A percentile compares a stretch with the other conserved stretches of the same genome.
Conservation (phyloP, 2,113 vertebrate species). For the Morone saxatilis region DNA sequence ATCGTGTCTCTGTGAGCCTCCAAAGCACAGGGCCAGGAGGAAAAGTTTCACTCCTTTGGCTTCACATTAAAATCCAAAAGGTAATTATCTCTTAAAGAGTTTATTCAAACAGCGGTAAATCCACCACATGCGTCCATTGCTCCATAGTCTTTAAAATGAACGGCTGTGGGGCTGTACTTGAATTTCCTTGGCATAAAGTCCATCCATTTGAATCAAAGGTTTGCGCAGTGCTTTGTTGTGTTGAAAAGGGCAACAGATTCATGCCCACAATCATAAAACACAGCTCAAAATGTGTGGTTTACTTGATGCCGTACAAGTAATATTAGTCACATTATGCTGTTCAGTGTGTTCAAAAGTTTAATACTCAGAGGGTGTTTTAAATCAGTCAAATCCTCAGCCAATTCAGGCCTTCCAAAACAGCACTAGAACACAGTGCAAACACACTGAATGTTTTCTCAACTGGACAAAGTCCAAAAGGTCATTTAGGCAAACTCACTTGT, state of each 20-base stretch:
- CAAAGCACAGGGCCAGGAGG: slow-evolving; percentile 36
- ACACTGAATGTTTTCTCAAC: slow-evolving; percentile 45
- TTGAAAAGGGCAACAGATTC: slow-evolving; percentile 42
- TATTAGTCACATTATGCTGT: slow-evolving; percentile 44
- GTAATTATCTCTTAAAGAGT: slow-evolving; percentile 39
- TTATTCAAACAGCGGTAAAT: slow-evolving; percentile 47
- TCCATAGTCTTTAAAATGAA: slow-evolving; percentile 54
- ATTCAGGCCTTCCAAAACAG: slow-evolving; percentile 27
- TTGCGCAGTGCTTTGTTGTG: slow-evolving; percentile 26
- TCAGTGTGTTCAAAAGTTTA: slow-evolving; percentile 46
- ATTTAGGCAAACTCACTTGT: slow-evolving; percentile 31
- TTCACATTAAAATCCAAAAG: slow-evolving; percentile 66
- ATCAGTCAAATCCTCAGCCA: slow-evolving; percentile 45
- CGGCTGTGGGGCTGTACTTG: slow-evolving; percentile 15
- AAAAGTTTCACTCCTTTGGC: slow-evolving; percentile 59
- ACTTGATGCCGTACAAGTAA: slow-evolving; percentile 27
- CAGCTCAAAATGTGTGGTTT: slow-evolving; percentile 35
- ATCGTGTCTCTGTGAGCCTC: slow-evolving; percentile 51
- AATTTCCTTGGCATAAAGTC: slow-evolving; percentile 73
- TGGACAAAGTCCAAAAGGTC: slow-evolving; percentile 41
- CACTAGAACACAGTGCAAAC: slow-evolving; percentile 27
- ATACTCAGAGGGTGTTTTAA: slow-evolving; percentile 37
- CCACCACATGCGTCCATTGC: slow-evolving; percentile 53
- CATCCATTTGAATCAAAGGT: slow-evolving; percentile 51
- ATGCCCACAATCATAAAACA: slow-evolving; percentile 24